phyloP scores from a whole-genome alignment of 2,113 vertebrate genomes.

The Dasyornis broadbenti region DNA sequence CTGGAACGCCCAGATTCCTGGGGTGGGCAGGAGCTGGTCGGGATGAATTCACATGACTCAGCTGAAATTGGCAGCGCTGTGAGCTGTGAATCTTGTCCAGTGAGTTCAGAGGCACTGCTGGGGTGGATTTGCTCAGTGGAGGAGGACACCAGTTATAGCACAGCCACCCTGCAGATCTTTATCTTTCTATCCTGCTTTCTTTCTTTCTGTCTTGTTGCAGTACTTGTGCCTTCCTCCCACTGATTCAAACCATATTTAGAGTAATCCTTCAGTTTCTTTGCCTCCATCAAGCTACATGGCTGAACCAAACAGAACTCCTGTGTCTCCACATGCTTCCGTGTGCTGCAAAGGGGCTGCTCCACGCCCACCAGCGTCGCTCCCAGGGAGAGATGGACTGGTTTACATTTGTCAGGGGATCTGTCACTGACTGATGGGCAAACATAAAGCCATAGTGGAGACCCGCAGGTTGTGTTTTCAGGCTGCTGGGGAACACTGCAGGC shows the following conservation, averaged over 20 bases:
- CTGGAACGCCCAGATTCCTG: not conserved
- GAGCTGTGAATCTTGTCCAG: not conserved
- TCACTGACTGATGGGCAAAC: not conserved
- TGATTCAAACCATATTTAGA: not conserved
- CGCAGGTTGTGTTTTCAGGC: not conserved
- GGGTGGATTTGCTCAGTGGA: not conserved
- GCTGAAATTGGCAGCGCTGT: not conserved
- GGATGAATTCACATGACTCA: not conserved
- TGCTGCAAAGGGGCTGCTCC: not conserved
- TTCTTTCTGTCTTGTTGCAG: not conserved
- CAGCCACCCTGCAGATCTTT: not conserved
- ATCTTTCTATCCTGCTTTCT: not conserved
- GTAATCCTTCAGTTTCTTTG: not conserved
- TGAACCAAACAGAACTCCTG: not conserved
- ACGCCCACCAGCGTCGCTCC: fast-evolving
- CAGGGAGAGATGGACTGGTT: not conserved
- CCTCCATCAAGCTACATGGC: not conserved
- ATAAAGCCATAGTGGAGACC: fast-evolving
- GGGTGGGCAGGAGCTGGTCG: not conserved
- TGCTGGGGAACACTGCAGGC: not conserved
- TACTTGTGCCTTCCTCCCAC: not conserved
- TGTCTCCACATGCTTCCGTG: not conserved
- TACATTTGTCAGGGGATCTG: not conserved
- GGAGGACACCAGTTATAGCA: not conserved
- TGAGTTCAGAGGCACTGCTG: not conserved